These are phyloP conservation scores for Heliothis subflexa DNA, from an alignment of 1,140 invertebrate species.

Conservation along the genomic window DNA sequence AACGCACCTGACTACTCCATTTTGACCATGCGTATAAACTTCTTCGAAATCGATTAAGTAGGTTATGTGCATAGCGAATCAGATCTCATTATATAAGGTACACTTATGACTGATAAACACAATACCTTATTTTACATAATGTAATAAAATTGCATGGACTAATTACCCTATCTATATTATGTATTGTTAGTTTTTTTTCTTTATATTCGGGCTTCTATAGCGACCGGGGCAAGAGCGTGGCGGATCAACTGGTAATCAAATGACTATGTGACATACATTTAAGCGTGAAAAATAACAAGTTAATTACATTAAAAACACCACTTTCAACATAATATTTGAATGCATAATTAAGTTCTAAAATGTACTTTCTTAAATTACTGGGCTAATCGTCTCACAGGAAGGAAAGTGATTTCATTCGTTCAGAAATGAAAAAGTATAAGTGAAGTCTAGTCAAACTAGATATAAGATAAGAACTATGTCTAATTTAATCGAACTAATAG, in stretches of 20 bases:
- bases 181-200: neutral
- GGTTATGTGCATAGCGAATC: neutral
- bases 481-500: neutral
- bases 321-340: neutral
- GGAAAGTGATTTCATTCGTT: no score
- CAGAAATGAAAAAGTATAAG: neutral
- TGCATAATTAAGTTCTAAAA: no score
- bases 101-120: neutral
- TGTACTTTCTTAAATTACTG: no score
- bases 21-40: neutral
- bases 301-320: neutral
- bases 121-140: no score
- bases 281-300: neutral
- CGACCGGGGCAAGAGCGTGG: slow-evolving; percentile 31
- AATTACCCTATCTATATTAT: neutral
- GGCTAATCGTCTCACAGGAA: no score
- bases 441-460: neutral
- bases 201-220: slow-evolving; percentile 6
- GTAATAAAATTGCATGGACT: no score
- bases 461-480: neutral
- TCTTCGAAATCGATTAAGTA: no score
- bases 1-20: neutral
- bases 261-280: slow-evolving; percentile 15
- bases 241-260: slow-evolving; percentile 12
- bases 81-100: neutral